These are phyloP conservation scores for Amblyjoppa proteus DNA, from an alignment of 2,888 invertebrate genomes.

Conservation along the genomic window DNA sequence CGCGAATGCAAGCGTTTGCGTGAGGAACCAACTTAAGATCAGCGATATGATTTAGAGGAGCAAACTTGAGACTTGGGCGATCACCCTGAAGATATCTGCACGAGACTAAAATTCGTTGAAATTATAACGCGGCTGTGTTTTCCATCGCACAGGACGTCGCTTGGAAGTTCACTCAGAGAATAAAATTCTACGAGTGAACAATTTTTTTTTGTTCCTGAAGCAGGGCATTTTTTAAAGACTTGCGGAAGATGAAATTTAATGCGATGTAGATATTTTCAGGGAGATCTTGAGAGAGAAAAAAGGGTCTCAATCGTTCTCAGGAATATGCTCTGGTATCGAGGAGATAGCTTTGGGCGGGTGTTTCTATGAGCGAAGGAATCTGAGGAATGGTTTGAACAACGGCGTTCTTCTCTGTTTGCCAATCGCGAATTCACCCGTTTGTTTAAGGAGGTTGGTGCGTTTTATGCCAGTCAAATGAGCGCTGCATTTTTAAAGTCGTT, in stretches of 20 bases:
- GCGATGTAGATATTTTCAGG: background rate
- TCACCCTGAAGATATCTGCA: background rate
- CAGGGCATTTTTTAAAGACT: no score
- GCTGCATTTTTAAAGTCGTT: no score
- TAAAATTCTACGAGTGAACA: no score
- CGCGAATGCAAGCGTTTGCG: constrained; percentile 28
- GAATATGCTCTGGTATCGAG: background rate
- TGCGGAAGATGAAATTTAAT: no score
- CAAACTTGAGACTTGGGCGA: background rate
- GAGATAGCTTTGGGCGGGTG: background rate
- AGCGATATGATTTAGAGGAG: background rate
- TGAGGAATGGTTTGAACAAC: background rate
- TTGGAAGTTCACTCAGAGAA: no score
- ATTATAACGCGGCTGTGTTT: no score
- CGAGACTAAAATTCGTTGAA: no score
- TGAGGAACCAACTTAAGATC: constrained; percentile 41
- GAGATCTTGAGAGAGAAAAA: background rate
- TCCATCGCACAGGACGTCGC: no score
- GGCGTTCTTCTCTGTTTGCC: background rate
- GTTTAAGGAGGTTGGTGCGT: no score
- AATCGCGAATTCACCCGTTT: constrained; percentile 21
- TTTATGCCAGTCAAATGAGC: no score
- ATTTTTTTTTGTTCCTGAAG: no score
- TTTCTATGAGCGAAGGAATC: background rate
- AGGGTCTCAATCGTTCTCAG: background rate